Conservation (phyloP, 2,888 invertebrate genomes). For the Diplolepis rosae region DNA sequence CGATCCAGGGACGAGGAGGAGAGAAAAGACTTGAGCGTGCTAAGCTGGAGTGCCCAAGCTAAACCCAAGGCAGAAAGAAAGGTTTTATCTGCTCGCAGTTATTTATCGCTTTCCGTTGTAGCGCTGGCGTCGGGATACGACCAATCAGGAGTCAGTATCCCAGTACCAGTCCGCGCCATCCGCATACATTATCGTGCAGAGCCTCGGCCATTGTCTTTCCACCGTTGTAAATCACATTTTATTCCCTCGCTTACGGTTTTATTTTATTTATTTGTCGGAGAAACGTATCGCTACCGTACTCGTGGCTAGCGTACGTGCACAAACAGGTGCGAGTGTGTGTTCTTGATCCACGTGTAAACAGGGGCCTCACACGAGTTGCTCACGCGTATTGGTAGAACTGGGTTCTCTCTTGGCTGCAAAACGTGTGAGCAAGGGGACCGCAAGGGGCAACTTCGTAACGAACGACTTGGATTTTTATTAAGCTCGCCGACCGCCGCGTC, state of each 20-base stretch:
- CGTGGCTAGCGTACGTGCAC: constrained; percentile 56
- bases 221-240: constrained; percentile 73
- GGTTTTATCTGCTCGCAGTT: constrained; percentile 72
- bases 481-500: constrained; percentile 44
- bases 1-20: constrained; percentile 25
- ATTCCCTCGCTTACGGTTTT: constrained; percentile 73
- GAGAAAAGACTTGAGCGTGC: constrained; percentile 49
- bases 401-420: constrained; percentile 43
- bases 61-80: constrained; percentile 64
- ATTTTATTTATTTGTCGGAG: constrained; percentile 72
- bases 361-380: constrained; percentile 14
- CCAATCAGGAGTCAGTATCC: constrained; percentile 73
- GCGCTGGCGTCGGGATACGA: constrained; percentile 69
- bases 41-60: constrained; percentile 41
- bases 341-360: constrained; percentile 51
- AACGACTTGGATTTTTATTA: constrained; percentile 60
- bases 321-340: constrained; percentile 43
- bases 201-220: constrained; percentile 73
- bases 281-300: constrained; percentile 72
- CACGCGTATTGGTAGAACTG: constrained; percentile 12
- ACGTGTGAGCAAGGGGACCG: constrained; percentile 50
- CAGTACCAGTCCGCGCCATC: constrained; percentile 72
- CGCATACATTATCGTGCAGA: constrained; percentile 72
- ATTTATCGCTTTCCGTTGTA: constrained; percentile 74
- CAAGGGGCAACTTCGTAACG: constrained; percentile 38